Base-by-base conservation (phyloP, 2,113 vertebrate species). In the Sula dactylatra region DNA sequence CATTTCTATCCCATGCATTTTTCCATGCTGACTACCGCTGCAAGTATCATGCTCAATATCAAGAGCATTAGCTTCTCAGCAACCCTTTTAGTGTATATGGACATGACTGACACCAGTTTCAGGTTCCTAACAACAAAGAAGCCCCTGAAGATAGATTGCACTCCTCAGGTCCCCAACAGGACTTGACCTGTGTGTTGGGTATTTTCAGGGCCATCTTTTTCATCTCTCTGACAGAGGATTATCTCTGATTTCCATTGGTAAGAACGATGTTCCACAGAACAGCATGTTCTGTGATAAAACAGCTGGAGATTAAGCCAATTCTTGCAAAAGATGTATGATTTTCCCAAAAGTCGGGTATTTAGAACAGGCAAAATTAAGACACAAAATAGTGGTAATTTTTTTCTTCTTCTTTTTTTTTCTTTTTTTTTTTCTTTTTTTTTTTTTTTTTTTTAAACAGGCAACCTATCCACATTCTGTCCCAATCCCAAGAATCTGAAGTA, bases 371-470 rank as follows among this genome's bases (percentile, higher is more conserved):
- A 67, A 59, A 82, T 50, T 29, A 36, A 50, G 26, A 38, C 16
- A 59, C 13, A 34, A 58, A 73, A 36, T 16, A 47, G 12, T 2
- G 44, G n/a, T 3, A 11, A 7, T 7, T 32, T 31, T 38, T 58
- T 42, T 7, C 36, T 7, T 0, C 12, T 9, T 6, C 6, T 13
- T 16, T 21, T 20, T 11, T 14, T 38, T 34, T 12, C 20, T 18
- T 13, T 12, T 42, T 29, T 11, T 14, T 0, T 14, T 9, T 6
- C 6, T 13, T 16, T 21, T 20, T 11, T 14, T 38, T 34, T 12
- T 25, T 18, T 13, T 12, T 42, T 29, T 11, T 14, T 38, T 42
- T 9, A 56, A 81, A 12, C 50, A 29, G 9, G 13, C 22, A 80
- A 38, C 4, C 7, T 61, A n/a, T 54, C 3, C 31, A 66, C 40